Conservation (phyloP, 2,113 vertebrate genomes). For the Bungarus multicinctus region DNA sequence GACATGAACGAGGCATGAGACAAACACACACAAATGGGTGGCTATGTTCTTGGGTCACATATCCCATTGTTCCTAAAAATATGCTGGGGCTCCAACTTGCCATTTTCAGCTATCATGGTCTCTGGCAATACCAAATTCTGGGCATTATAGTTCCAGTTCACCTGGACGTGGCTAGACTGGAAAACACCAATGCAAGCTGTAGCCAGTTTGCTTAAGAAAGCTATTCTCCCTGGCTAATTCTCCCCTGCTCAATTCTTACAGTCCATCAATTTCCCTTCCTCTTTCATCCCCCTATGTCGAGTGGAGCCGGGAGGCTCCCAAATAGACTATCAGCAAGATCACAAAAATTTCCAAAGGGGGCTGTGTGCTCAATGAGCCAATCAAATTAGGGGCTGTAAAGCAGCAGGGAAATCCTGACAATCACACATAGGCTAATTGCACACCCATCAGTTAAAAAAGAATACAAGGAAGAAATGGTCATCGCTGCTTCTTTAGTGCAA, state of each 20-base stretch:
- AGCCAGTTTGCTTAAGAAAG: background rate
- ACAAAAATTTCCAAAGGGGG: background rate
- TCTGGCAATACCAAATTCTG: background rate
- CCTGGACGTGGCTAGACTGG: background rate
- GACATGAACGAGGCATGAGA: background rate
- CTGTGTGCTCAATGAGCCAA: background rate
- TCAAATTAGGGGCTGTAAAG: background rate
- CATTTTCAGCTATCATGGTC: background rate
- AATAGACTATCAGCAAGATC: background rate
- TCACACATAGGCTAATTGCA: background rate
- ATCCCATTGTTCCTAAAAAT: background rate
- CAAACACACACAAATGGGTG: background rate
- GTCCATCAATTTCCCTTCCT: background rate
- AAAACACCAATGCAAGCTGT: background rate
- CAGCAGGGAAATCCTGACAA: background rate
- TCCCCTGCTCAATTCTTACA: background rate
- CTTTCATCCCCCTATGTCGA: accelerated
- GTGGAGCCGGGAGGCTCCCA: background rate
- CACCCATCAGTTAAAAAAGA: background rate
- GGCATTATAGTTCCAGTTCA: background rate
- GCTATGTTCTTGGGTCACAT: background rate
- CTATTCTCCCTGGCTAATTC: background rate
- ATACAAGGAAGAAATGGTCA: background rate
- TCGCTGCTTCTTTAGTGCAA: background rate
- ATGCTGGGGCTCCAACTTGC: background rate